phyloP scores from a whole-genome alignment of 2,113 vertebrate genomes.

The Trogon surrucura region DNA sequence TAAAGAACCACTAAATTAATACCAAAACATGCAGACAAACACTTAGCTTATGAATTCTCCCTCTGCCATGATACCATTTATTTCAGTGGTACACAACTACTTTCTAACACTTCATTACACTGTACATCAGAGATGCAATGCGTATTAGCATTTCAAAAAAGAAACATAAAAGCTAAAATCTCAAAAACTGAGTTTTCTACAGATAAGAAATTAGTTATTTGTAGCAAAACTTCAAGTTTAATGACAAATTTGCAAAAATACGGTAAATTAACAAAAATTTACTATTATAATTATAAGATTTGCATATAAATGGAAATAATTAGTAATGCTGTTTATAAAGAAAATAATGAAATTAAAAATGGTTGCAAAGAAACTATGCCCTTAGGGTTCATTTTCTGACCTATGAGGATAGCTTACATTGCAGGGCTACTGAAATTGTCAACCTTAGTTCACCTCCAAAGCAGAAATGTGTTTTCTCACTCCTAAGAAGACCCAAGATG shows the following conservation, averaged over 20 bases:
- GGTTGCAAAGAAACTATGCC: background rate
- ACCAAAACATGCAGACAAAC: background rate
- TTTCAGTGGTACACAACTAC: background rate
- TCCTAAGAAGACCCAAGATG: background rate
- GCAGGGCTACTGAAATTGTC: background rate
- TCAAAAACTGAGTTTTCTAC: background rate
- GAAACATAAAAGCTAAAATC: background rate
- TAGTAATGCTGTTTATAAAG: background rate
- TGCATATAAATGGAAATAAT: background rate
- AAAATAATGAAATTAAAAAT: background rate
- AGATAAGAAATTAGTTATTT: background rate
- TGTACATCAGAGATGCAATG: background rate
- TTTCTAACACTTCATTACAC: background rate
- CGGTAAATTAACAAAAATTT: background rate
- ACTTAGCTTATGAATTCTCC: background rate
- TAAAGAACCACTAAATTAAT: background rate
- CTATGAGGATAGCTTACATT: background rate
- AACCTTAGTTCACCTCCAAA: background rate
- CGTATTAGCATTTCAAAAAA: background rate
- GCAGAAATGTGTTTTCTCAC: background rate
- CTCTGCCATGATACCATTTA: background rate
- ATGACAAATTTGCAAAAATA: background rate
- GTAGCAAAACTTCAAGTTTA: background rate
- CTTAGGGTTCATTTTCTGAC: background rate
- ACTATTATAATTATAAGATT: background rate